These are phyloP conservation scores for Xenopus petersii DNA, from an alignment of 2,797 vertebrate species.

Conservation along the genomic window DNA sequence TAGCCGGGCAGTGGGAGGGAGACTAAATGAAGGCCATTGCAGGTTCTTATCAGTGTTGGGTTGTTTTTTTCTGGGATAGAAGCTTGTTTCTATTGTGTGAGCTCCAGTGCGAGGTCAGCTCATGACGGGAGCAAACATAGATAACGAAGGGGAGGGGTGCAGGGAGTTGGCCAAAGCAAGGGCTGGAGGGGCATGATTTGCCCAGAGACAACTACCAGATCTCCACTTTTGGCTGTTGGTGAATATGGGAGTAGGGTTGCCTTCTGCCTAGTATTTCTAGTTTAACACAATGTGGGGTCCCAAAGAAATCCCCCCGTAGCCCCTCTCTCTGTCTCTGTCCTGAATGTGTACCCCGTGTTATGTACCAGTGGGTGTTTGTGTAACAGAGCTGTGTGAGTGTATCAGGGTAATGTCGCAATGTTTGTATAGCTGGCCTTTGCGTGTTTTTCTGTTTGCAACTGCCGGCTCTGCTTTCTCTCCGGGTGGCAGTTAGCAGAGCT, in stretches of 20 bases:
- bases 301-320: too few relatives aligned
- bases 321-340: not conserved
- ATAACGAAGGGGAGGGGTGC: slow-evolving; percentile 6
- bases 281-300: too few relatives aligned
- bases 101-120: slow-evolving; percentile 25
- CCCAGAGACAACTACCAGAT: not conserved
- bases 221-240: too few relatives aligned
- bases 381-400: slow-evolving; percentile 11
- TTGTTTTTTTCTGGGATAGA: not conserved
- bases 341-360: not conserved
- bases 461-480: too few relatives aligned
- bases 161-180: not conserved
- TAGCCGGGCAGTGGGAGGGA: slow-evolving; percentile 9
- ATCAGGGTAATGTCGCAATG: not conserved
- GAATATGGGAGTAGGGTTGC: too few relatives aligned
- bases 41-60: slow-evolving; percentile 32
- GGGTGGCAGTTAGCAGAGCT: too few relatives aligned
- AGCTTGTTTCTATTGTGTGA: not conserved
- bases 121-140: slow-evolving; percentile 12
- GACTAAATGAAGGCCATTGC: slow-evolving; percentile 31
- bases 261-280: too few relatives aligned
- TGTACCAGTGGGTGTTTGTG: slow-evolving; percentile 3
- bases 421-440: slow-evolving; percentile 2
- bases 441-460: too few relatives aligned
- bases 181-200: not conserved